A percentile compares a stretch with the other conserved stretches of the same genome.
phyloP scores from a whole-genome alignment of 2,797 vertebrate genomes.

The Phalloptychus januarius region DNA sequence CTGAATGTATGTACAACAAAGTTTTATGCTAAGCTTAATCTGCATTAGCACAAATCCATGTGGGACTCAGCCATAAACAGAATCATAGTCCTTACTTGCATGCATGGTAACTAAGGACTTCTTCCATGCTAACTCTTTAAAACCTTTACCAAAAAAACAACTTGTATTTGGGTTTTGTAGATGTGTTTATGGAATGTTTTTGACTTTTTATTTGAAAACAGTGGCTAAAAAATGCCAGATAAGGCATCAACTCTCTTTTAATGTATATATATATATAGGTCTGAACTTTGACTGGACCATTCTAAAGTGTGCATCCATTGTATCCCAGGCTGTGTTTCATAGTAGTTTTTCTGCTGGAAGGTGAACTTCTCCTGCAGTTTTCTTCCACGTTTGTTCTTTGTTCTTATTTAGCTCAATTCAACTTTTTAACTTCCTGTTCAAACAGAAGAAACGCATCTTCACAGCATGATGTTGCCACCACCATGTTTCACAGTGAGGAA shows the following conservation, averaged over 20 bases:
- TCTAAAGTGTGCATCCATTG: neutral
- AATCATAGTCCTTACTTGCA: neutral
- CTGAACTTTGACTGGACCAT: neutral
- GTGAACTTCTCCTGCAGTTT: neutral
- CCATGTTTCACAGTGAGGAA: neutral
- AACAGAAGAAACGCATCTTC: neutral
- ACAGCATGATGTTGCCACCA: neutral
- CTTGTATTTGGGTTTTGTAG: neutral
- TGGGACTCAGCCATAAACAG: neutral
- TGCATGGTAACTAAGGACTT: neutral
- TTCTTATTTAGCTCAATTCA: neutral
- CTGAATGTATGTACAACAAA: neutral
- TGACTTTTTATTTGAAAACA: neutral
- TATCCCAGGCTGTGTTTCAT: neutral
- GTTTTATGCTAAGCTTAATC: neutral
- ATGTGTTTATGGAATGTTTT: neutral
- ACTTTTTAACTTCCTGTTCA: neutral
- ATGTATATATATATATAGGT: neutral
- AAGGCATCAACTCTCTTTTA: neutral
- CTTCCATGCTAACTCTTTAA: neutral
- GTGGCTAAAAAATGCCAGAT: neutral
- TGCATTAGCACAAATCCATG: neutral
- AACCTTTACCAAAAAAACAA: neutral
- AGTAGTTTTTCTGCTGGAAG: neutral
- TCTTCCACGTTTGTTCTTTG: neutral